Percentiles rank a stretch among this genome's conserved stretches.
Evolutionary conservation across 2,888 invertebrate species (phyloP).

Genomic region (Tiliacea citrago): DNA sequence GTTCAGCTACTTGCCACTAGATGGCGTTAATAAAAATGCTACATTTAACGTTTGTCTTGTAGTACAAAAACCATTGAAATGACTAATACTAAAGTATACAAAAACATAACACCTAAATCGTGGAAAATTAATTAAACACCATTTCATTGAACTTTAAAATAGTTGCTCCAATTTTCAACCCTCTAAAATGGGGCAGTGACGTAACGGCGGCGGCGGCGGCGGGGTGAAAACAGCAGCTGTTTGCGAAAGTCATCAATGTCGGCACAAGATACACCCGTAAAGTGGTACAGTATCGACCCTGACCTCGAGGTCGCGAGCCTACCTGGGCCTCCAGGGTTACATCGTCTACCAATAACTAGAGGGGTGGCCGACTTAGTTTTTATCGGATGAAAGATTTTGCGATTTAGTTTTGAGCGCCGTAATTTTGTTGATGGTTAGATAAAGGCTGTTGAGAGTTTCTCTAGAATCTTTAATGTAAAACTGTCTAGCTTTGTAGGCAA

Average conservation of each 20-base stretch:
- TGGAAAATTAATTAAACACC: background rate
- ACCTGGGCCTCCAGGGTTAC: slow-evolving; percentile 76
- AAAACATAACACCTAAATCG: background rate
- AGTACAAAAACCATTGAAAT: background rate
- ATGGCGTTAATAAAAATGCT: slow-evolving; percentile 63
- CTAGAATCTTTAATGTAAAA: slow-evolving; percentile 8
- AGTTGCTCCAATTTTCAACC: slow-evolving; percentile 35
- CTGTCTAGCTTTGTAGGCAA: slow-evolving; percentile 3
- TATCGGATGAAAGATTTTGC: slow-evolving; percentile 44
- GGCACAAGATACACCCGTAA: slow-evolving; percentile 63
- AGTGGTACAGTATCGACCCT: slow-evolving; percentile 72
- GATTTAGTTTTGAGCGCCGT: slow-evolving; percentile 25
- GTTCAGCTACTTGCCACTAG: slow-evolving; percentile 77
- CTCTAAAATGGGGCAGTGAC: slow-evolving; percentile 45
- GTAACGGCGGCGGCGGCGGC: slow-evolving; percentile 23
- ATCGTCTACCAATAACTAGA: slow-evolving; percentile 68
- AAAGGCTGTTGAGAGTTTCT: slow-evolving; percentile 10
- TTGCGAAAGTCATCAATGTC: slow-evolving; percentile 77
- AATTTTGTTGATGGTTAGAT: slow-evolving; percentile 24
- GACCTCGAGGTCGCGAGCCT: slow-evolving; percentile 83
- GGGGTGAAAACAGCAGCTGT: slow-evolving; percentile 63
- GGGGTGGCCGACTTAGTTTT: slow-evolving; percentile 42
- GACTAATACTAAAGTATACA: background rate
- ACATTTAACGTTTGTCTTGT: rapidly evolving
- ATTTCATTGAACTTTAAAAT: background rate